Evolutionary conservation across 2,888 invertebrate species (phyloP), one percentile per base, ranked within the genome.

Genomic region (Drosophila testacea): DNA sequence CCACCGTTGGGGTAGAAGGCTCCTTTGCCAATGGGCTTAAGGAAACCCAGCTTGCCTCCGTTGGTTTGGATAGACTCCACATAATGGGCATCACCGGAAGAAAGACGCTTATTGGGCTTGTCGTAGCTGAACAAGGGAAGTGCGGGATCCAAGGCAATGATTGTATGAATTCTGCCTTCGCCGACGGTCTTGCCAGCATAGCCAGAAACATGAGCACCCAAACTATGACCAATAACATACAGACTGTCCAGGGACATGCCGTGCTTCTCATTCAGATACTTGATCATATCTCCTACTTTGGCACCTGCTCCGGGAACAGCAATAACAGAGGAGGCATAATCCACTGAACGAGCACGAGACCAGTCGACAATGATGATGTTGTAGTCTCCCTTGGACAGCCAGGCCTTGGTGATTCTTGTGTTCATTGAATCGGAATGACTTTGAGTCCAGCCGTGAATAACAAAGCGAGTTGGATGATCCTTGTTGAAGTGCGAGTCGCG

Each of bases 291-390:
- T 6, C 90, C 92, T 2, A 91, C 79, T 47, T 85, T 84, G 66
- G 74, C 69, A 10, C 92, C 92, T 39, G 86, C 91, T 6, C 57
- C 69, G 5, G 81, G 60, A 5, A 92, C 86, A 36, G 87, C 88
- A 32, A 94, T 93, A 46, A 94, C 94, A 0, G 95, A 94, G 6
- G 93, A 87, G 50, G 94, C 92, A 72, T 95, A 95, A 68, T 94
- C 94, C 0, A 94, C 91, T 66, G 94, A 94, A 4, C 87, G 83
- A 1, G 94, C 94, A 4, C 94, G 94, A 0, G 92, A 93, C 95
- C 94, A 95, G 77, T 95, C 95, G 2, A 95, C 94, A 1, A 94
- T 93, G 60, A 95, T 93, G 44, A 95, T 93, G 77, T 95, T 95
- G 69, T 93, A 91, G 59, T 94, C 94, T 36, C 94, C 94, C 4